Conservation (phyloP, 2,113 vertebrate species). For the Prionailurus viverrinus region DNA sequence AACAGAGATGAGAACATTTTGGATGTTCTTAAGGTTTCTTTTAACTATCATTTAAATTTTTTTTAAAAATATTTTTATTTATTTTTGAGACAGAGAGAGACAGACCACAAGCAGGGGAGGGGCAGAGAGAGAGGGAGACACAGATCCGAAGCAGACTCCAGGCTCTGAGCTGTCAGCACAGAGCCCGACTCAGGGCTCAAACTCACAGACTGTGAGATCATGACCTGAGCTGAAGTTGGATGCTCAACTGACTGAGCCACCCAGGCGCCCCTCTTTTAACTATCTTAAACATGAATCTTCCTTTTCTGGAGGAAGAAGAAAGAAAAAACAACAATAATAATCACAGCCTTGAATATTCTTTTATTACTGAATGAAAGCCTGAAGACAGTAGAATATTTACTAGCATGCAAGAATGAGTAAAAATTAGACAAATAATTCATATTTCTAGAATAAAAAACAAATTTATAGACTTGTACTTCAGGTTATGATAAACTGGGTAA, state of each 20-base stretch:
- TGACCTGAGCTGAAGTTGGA: too few species aligned
- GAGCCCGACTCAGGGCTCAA: too few species aligned
- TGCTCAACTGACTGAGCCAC: too few species aligned
- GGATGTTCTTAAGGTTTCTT: neutral
- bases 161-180: too few species aligned
- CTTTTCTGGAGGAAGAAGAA: neutral
- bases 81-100: too few species aligned
- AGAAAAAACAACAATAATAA: neutral
- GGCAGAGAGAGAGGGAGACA: too few species aligned
- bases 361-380: constrained; percentile 2
- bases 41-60: neutral
- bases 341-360: neutral
- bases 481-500: neutral
- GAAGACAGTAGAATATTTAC: neutral
- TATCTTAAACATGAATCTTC: constrained; percentile 18
- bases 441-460: constrained; percentile 33
- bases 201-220: too few species aligned
- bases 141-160: too few species aligned
- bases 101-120: too few species aligned
- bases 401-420: neutral
- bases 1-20: neutral
- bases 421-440: constrained; percentile 23
- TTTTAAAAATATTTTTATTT: too few species aligned
- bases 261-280: neutral
- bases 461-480: neutral